These are phyloP conservation scores for Orientallactaga sibirica DNA, from an alignment of 2,797 vertebrate genomes.

Conservation along the genomic window DNA sequence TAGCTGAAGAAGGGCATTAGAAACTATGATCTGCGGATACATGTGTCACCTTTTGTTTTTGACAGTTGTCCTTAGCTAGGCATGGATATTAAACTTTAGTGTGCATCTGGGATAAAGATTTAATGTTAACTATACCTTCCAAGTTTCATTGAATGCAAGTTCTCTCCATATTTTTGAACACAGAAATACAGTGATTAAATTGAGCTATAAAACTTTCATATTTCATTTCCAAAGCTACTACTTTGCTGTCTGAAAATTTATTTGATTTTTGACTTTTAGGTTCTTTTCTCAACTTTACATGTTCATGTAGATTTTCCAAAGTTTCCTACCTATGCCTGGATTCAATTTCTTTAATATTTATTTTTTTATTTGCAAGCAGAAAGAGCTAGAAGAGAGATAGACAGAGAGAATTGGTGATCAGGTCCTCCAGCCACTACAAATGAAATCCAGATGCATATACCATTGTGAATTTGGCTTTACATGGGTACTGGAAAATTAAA, in stretches of 20 bases:
- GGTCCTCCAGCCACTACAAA: no score
- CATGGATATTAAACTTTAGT: conserved; percentile 33
- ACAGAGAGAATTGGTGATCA: no score
- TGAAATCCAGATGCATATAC: no score
- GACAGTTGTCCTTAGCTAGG: background rate
- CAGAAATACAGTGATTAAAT: background rate
- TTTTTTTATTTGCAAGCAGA: no score
- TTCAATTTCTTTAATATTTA: background rate
- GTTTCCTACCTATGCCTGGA: background rate
- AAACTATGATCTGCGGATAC: background rate
- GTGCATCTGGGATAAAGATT: background rate
- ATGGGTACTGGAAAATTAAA: no score
- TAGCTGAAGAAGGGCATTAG: background rate
- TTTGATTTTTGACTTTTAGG: background rate
- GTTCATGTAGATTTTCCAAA: background rate
- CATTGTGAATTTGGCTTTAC: no score
- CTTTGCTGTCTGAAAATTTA: background rate
- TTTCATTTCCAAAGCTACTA: background rate
- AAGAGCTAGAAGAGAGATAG: no score
- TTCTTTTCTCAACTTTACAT: background rate
- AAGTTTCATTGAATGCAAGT: conserved; percentile 31
- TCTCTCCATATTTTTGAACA: conserved; percentile 1
- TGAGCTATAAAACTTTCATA: background rate
- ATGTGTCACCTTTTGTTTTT: background rate
- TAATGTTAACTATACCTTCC: conserved; percentile 27